Evolutionary conservation across 2,797 vertebrate species (phyloP), one percentile per base, ranked within the genome.

Genomic region (Eutrigla gurnardus): DNA sequence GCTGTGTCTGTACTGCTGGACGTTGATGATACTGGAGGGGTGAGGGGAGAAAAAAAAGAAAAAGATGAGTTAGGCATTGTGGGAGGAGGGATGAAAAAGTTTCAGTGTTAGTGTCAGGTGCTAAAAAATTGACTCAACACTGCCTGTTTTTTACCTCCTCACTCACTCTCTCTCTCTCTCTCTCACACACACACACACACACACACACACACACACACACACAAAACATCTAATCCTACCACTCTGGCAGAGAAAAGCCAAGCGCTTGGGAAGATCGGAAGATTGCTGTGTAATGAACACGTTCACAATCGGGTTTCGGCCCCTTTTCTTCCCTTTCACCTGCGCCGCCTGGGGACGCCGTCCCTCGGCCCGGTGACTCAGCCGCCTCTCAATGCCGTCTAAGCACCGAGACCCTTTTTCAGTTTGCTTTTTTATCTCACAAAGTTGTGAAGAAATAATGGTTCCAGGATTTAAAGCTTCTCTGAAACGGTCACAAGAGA

Each of bases 241-340:
- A 85, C 87, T 86, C 77, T 8, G 64, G 53, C 70, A 83, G 83
- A 91, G 90, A 93, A 92, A 93, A 90, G 87, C 84, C 64, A 73
- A 86, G 81, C 60, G 89, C 91, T 93, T 92, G 92, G 92, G 91
- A 93, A 94, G 94, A 94, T 91, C 89, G 89, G 86, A 91, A 93
- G 93, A 93, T 92, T 92, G 91, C 90, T 89, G 84, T 90, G 91
- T 91, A 94, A 93, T 94, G 93, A 92, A 93, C 89, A 91, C 88
- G 78, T 89, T 82, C 72, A 92, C 93, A 93, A 89, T 90, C 81
- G 52, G 86, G 87, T 88, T 90, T 90, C 89, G 81, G 91, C 68
- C 83, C 88, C 80, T 91, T 90, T 90, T 86, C 91, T 91, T 90
- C 84, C 86, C 92, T 15, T 90, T 93, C 92, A 92, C 84, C 37